Conservation (phyloP, 1,140 invertebrate species). For the Doryteuthis pealeii region DNA sequence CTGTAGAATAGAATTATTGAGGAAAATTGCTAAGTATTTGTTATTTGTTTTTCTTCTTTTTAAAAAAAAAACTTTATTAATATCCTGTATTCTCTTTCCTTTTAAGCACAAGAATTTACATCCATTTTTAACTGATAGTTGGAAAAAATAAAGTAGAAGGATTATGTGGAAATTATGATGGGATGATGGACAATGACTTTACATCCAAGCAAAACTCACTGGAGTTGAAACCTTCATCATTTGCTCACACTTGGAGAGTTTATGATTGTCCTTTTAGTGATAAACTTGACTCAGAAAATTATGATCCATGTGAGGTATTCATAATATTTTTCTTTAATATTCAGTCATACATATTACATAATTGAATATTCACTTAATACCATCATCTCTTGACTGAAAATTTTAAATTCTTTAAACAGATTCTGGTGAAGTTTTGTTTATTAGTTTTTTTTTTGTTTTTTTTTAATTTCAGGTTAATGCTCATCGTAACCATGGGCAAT, state of each 20-base stretch:
- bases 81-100: not conserved
- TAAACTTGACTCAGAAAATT: slow-evolving; percentile 18
- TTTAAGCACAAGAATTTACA: slow-evolving; percentile 31
- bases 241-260: slow-evolving; percentile 83
- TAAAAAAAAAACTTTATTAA: too few species aligned
- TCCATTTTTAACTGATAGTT: slow-evolving; percentile 23
- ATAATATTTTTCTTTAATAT: not conserved
- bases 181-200: slow-evolving; percentile 61
- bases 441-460: too few species aligned
- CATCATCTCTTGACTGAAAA: too few species aligned
- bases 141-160: slow-evolving; percentile 69
- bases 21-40: too few species aligned
- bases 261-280: slow-evolving; percentile 68
- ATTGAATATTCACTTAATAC: too few species aligned
- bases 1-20: too few species aligned
- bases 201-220: slow-evolving; percentile 73
- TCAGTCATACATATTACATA: too few species aligned
- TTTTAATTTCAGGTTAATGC: slow-evolving; percentile 59
- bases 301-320: slow-evolving; percentile 67
- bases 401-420: too few species aligned
- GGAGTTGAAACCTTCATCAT: slow-evolving; percentile 71
- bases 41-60: too few species aligned
- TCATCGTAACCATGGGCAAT: slow-evolving; percentile 75
- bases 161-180: slow-evolving; percentile 85
- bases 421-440: too few species aligned